Conservation (phyloP, 64 coral and sea anemone genomes). For the Porites australiensis region DNA sequence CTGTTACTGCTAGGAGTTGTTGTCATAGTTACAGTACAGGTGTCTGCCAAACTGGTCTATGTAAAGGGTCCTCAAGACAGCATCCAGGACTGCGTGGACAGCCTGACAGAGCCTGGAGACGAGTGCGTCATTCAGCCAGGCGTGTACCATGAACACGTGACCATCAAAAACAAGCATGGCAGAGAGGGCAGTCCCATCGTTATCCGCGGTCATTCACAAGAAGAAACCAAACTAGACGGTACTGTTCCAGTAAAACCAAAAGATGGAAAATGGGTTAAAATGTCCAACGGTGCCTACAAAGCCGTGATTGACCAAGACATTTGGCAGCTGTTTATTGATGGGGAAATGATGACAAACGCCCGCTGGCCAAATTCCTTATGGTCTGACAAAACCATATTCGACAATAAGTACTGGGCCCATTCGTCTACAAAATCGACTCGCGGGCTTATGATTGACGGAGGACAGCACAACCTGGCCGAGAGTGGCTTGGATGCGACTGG, state of each 20-base stretch:
- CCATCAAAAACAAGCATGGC: not conserved
- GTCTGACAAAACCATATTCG: slow-evolving; percentile 45
- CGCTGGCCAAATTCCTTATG: slow-evolving; percentile 71
- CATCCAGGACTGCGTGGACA: slow-evolving; percentile 16
- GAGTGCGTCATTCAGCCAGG: slow-evolving; percentile 10
- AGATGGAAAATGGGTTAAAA: not conserved
- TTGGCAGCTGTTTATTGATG: slow-evolving; percentile 59
- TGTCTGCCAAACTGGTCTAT: not conserved
- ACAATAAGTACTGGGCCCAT: slow-evolving; percentile 68
- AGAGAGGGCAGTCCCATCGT: not conserved
- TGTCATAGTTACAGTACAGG: not conserved
- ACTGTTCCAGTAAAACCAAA: not conserved
- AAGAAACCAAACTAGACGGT: not conserved
- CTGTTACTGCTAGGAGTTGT: not conserved
- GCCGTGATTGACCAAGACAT: slow-evolving; percentile 35
- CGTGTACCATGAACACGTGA: not conserved
- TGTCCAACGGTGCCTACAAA: not conserved
- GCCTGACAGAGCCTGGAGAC: not conserved
- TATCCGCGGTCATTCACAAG: not conserved
- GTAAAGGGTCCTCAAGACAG: not conserved
- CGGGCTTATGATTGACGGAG: slow-evolving; percentile 71
- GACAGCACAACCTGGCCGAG: slow-evolving; percentile 69
- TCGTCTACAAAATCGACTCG: slow-evolving; percentile 39
- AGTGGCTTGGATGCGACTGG: slow-evolving; percentile 68
- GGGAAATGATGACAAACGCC: slow-evolving; percentile 79